phyloP scores from a whole-genome alignment of 2,113 vertebrate genomes.

The Leptocoma aspasia region DNA sequence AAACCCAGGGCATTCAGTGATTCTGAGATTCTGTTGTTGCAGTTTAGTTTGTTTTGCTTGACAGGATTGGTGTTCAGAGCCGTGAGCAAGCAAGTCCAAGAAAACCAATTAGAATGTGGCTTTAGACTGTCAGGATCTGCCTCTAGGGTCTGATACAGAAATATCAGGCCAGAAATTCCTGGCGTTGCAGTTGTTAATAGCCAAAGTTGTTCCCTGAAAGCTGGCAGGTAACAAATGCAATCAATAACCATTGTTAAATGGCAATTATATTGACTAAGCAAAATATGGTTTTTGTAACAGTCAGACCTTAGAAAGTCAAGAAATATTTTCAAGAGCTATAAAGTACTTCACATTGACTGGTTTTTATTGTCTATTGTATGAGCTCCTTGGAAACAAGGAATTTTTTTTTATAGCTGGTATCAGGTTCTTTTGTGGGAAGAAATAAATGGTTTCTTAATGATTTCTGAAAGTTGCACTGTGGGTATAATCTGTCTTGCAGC shows the following conservation, averaged over 20 bases:
- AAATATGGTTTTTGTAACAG: neutral
- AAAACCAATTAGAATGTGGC: neutral
- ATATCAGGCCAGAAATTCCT: neutral
- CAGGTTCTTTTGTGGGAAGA: neutral
- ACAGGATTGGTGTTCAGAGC: neutral
- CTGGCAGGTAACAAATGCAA: neutral
- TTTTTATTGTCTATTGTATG: neutral
- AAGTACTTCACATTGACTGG: neutral
- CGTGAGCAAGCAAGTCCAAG: neutral
- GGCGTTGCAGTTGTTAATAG: neutral
- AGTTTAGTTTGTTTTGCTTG: neutral
- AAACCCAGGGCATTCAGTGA: neutral
- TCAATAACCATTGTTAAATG: neutral
- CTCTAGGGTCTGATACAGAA: neutral
- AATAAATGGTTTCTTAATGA: neutral
- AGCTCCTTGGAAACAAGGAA: neutral
- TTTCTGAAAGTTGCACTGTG: neutral
- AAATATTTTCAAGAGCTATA: neutral
- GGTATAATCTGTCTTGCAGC: neutral
- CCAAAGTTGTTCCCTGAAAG: neutral
- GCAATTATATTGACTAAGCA: slow-evolving; percentile 18
- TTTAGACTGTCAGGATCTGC: neutral
- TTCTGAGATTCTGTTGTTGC: neutral
- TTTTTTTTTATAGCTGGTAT: neutral
- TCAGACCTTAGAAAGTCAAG: neutral